Evolutionary conservation across 2,113 vertebrate species (phyloP).

Genomic region (Pundamilia nyererei): DNA sequence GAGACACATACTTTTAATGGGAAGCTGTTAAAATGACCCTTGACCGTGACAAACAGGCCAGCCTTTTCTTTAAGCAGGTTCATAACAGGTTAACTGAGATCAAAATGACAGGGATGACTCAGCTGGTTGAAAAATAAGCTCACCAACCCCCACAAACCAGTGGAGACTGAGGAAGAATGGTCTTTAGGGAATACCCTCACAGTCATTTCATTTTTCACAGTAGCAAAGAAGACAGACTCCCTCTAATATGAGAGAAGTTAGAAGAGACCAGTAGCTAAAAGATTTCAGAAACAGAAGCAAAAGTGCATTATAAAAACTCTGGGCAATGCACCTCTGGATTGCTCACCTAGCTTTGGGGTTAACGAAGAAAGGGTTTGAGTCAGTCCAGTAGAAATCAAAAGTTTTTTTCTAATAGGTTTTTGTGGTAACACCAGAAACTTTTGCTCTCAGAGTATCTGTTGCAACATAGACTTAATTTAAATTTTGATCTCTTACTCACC

Average conservation of each 20-base stretch:
- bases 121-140: background rate
- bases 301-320: background rate
- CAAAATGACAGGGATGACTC: slow-evolving; percentile 8
- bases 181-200: background rate
- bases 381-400: background rate
- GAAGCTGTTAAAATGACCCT: background rate
- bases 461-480: background rate
- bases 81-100: slow-evolving; percentile 22
- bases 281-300: background rate
- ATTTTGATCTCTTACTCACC: background rate
- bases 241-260: background rate
- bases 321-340: background rate
- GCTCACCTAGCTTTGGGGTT: background rate
- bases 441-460: background rate
- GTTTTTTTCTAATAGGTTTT: background rate
- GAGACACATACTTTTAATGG: background rate
- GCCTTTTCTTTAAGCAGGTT: background rate
- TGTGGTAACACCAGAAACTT: background rate
- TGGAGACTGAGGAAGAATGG: background rate
- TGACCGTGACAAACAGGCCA: background rate
- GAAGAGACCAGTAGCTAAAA: background rate
- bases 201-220: background rate
- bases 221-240: background rate
- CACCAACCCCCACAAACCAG: background rate
- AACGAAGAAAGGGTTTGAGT: background rate